Base-by-base conservation (phyloP, 2,888 invertebrate species). In the Blera fallax region DNA sequence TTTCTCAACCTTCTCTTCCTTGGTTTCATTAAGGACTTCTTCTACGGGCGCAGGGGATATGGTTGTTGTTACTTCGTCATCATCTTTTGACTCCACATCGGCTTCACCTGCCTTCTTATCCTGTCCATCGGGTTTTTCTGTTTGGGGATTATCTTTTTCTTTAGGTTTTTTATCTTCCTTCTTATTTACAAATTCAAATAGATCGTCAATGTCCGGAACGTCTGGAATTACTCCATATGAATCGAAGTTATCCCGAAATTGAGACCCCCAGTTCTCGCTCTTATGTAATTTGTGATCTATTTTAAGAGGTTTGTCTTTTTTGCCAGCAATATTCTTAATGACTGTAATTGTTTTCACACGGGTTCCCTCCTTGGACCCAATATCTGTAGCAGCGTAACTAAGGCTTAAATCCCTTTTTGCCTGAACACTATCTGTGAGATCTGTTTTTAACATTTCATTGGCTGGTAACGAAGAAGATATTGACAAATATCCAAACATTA, bases 301-400 rank as follows among this genome's bases (percentile, higher is more conserved):
- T 72, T 89, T 89, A 29, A 91, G 81, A 72, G 90, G 45, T 43
- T 80, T 87, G n/a, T 85, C 54, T 48, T 88, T 88, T 77, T 89
- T 90, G 21, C 87, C 87, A 16, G 88, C 89, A 3, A 91, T 81
- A 87, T 91, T 92, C 87, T 92, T 92, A 74, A 92, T 91, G 6
- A 92, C 91, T 0, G 92, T 92, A 24, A 92, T 90, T 56, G 92
- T 92, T 89, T 92, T 92, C 3, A 92, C 89, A 60, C 90, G 92
- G 1, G 91, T 91, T 7, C 92, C 92, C 60, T 90, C 90, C 74
- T 91, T 91, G 37, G 91, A 91, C 32, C 91, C 91, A 56, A 92
- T 91, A 50, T 92, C 90, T 64, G 92, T 92, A 10, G 92, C 92
- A 7, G 92, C 88, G 89, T 91, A 92, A 72, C 92, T 92, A 34